These are phyloP conservation scores for Microctonus brassicae DNA, from an alignment of 2,888 invertebrate species.

Conservation along the genomic window DNA sequence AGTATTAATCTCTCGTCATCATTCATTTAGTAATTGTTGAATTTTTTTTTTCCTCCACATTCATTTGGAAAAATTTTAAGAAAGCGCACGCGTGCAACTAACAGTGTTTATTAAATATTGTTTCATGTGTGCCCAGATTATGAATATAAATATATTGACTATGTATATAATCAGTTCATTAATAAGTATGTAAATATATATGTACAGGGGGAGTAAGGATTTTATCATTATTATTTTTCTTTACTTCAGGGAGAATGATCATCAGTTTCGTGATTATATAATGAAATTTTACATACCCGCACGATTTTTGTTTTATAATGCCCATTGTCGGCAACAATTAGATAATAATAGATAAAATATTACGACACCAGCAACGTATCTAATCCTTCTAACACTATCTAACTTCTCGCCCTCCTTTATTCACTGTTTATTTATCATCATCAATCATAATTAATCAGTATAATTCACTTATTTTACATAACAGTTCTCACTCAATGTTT, in stretches of 20 bases:
- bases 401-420: constrained; percentile 19
- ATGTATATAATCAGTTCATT: constrained; percentile 26
- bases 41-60: constrained; percentile 3
- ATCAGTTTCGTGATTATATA: constrained; percentile 47
- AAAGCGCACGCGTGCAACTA: constrained; percentile 34
- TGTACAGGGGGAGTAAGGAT: constrained; percentile 20
- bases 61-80: constrained; percentile 20
- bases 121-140: constrained; percentile 9
- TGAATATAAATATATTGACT: constrained; percentile 32
- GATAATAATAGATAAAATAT: constrained; percentile 68
- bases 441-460: constrained; percentile 22
- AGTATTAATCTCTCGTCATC: constrained; percentile 51
- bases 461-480: constrained; percentile 39
- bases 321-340: constrained; percentile 69
- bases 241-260: constrained; percentile 25
- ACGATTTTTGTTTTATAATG: constrained; percentile 63
- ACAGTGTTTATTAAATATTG: constrained; percentile 1
- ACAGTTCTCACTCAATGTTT: constrained; percentile 36
- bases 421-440: constrained; percentile 12
- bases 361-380: constrained; percentile 58
- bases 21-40: constrained; percentile 1
- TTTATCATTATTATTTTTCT: too few species aligned
- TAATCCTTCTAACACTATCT: constrained; percentile 47
- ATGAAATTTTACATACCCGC: constrained; percentile 65
- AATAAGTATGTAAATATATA: constrained; percentile 30